phyloP scores from a whole-genome alignment of 2,113 vertebrate species.

The Sylvilagus bachmani region DNA sequence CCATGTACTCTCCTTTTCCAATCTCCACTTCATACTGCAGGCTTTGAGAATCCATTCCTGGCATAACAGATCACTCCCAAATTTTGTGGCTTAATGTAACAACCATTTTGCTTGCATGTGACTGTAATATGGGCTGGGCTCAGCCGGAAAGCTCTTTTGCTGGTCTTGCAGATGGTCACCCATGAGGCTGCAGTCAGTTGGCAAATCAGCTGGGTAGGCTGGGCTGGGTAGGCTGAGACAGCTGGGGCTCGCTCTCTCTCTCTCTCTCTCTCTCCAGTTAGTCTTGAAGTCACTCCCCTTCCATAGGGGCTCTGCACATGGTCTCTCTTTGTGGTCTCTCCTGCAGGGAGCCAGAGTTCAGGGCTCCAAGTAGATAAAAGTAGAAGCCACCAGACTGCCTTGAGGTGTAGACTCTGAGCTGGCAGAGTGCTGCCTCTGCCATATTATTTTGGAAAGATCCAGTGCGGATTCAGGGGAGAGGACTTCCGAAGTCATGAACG shows the following conservation, averaged over 20 bases:
- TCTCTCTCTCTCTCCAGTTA: background rate
- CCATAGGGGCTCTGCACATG: background rate
- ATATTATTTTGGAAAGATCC: background rate
- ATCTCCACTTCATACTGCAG: background rate
- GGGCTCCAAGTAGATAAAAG: background rate
- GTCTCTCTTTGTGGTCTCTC: background rate
- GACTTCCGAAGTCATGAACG: background rate
- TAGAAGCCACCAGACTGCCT: background rate
- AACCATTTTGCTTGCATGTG: background rate
- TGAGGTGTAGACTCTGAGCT: background rate
- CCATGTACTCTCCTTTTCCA: background rate
- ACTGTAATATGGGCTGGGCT: background rate
- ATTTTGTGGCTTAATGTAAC: conserved; percentile 20
- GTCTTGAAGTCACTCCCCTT: background rate
- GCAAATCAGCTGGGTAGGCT: background rate
- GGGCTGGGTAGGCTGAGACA: background rate
- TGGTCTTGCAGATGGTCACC: background rate
- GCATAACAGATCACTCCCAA: background rate
- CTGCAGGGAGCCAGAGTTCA: background rate
- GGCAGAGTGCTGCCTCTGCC: background rate
- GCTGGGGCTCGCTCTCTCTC: background rate
- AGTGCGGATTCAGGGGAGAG: background rate
- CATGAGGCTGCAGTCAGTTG: background rate
- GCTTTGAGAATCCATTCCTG: background rate
- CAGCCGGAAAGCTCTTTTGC: conserved; percentile 15